Evolutionary conservation across 2,888 invertebrate genomes (phyloP), one percentile per base, ranked within the genome.

Genomic region (Drosophila peninsularis): DNA sequence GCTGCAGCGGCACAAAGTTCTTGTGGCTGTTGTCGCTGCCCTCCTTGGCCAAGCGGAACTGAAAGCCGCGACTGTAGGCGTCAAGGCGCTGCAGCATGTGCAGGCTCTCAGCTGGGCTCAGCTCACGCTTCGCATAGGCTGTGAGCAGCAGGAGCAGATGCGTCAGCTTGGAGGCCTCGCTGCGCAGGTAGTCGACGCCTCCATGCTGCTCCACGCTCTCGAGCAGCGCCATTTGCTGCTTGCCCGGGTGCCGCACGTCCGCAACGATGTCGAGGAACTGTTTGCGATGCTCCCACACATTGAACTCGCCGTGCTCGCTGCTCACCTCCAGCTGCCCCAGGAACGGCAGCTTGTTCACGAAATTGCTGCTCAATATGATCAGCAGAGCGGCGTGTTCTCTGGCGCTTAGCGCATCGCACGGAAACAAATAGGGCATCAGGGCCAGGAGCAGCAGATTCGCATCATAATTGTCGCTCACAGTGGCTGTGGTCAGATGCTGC

Each of bases 1-100:
- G 92, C 89, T 94, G 93, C 75, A 95, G 92, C 0, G 94, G 92
- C 71, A 95, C 93, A 71, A 92, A 92, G 49, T 94, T 92, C 39
- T 91, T 90, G 44, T 90, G 92, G 88, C 32, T 45, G 2, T 93
- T 92, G 45, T 92, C 90, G 47, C 89, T 92, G 88, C 47, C 36
- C 7, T 62, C 62, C 24, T 70, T 77, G 9, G 21, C 27, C 21
- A 55, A 1, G 0, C 49, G 53, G 6, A 91, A 80, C 1, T 72
- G 58, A 24, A 90, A 89, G 2, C 75, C 71, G 3, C 70, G 66
- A 19, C 71, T 73, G 30, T 81, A 85, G 9, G 50, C 39, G 0
- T 56, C 34, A 1, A 91, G 65, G 5, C 73, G 78, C 5, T 87
- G 67, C 17, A 91, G 73, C 50, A 91, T 78, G 9, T 88, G 34